phyloP scores from a whole-genome alignment of 2,113 vertebrate species.

The Butastur rufipennis region DNA sequence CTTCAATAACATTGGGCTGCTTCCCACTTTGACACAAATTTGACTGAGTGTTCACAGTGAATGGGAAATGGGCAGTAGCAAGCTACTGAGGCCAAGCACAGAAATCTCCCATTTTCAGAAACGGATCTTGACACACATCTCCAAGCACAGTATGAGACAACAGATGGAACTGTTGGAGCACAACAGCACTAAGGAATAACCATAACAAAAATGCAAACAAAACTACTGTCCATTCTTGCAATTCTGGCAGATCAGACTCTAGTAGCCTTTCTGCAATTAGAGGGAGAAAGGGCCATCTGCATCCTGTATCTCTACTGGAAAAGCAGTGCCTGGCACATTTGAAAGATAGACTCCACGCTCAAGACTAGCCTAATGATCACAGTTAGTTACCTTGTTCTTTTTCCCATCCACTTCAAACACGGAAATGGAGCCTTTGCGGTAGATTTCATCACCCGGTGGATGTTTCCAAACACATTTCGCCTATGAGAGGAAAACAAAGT shows the following conservation, averaged over 20 bases:
- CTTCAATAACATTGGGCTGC: background rate
- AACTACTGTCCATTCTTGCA: background rate
- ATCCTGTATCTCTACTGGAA: background rate
- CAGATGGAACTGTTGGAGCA: background rate
- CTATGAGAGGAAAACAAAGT: conserved; percentile 55
- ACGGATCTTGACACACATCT: background rate
- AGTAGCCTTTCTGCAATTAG: background rate
- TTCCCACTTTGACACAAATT: background rate
- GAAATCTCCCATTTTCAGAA: background rate
- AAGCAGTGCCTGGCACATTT: background rate
- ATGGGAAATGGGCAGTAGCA: background rate
- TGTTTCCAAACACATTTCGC: conserved; percentile 99
- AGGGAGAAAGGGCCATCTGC: background rate
- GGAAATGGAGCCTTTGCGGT: conserved; percentile 93
- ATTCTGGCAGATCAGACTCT: background rate
- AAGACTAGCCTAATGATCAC: background rate
- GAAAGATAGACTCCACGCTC: background rate
- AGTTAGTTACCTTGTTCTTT: conserved; percentile 89
- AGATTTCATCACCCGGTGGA: conserved; percentile 95
- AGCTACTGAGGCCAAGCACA: background rate
- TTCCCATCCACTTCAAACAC: conserved; percentile 99
- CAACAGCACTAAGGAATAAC: background rate
- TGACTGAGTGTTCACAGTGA: background rate
- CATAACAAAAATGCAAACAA: background rate
- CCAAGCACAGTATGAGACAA: background rate